These are phyloP conservation scores for Cryptus armator DNA, from an alignment of 2,888 invertebrate species.

Conservation along the genomic window DNA sequence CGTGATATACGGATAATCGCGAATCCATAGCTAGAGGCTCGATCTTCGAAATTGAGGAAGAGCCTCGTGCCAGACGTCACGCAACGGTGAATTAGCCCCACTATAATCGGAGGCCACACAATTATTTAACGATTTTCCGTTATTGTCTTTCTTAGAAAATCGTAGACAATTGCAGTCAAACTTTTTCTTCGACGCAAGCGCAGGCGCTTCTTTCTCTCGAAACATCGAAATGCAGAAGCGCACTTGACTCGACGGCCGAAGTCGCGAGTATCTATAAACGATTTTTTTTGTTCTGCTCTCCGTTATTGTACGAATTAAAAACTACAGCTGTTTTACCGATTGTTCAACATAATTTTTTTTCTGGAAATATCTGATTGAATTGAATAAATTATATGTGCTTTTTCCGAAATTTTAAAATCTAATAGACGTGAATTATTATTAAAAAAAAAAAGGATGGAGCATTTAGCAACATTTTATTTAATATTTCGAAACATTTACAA, in stretches of 20 bases:
- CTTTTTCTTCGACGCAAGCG: not conserved
- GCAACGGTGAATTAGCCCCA: not conserved
- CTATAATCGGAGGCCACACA: not conserved
- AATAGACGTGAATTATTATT: not conserved
- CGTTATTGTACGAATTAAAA: not conserved
- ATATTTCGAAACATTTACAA: not conserved
- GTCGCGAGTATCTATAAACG: not conserved
- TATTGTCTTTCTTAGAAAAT: not conserved
- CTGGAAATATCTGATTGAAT: no score
- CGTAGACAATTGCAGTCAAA: not conserved
- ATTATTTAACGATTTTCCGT: not conserved
- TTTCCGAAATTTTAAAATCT: not conserved
- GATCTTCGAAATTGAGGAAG: not conserved
- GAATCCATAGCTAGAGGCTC: not conserved
- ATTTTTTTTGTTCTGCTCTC: not conserved
- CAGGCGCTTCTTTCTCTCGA: not conserved
- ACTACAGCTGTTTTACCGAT: not conserved
- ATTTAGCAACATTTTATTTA: not conserved
- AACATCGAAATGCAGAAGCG: not conserved
- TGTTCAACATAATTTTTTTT: no score
- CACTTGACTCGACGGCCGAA: not conserved
- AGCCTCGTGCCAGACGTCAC: not conserved
- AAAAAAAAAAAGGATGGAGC: not conserved
- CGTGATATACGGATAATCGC: not conserved
- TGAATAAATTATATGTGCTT: not conserved